These are phyloP conservation scores for Aspidoscelis tigris DNA, from an alignment of 2,113 vertebrate genomes.

Conservation along the genomic window DNA sequence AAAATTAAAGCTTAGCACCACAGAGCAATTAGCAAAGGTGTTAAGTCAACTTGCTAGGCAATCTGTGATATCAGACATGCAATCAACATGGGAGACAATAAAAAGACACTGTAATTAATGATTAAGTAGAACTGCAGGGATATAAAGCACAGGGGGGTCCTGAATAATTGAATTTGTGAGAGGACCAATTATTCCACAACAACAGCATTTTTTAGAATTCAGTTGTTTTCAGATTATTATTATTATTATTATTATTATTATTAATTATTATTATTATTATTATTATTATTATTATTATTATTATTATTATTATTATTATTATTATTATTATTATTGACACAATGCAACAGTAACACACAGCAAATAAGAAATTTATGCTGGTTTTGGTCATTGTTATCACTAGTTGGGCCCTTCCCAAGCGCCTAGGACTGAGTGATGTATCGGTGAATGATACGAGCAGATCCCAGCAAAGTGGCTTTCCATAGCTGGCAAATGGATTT, in stretches of 20 bases:
- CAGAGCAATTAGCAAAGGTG: slow-evolving; percentile 67
- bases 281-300: too few species aligned
- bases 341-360: too few species aligned
- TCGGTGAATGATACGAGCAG: too few species aligned
- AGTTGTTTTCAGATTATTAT: slow-evolving; percentile 40
- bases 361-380: too few species aligned
- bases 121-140: slow-evolving; percentile 51
- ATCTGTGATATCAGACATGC: slow-evolving; percentile 53
- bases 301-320: too few species aligned
- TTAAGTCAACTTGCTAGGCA: slow-evolving; percentile 59
- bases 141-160: slow-evolving; percentile 25
- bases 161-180: slow-evolving; percentile 42
- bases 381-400: too few species aligned
- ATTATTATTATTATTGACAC: too few species aligned
- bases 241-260: neutral
- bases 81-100: slow-evolving; percentile 59
- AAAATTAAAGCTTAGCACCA: slow-evolving; percentile 52
- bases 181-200: slow-evolving; percentile 53
- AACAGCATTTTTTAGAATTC: slow-evolving; percentile 40
- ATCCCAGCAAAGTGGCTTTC: too few species aligned
- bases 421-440: too few species aligned
- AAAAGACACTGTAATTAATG: slow-evolving; percentile 63
- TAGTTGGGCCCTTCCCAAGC: too few species aligned
- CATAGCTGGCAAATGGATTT: too few species aligned
- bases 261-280: too few species aligned